Evolutionary conservation across 2,113 vertebrate genomes (phyloP).

Genomic region (Monopterus albus): DNA sequence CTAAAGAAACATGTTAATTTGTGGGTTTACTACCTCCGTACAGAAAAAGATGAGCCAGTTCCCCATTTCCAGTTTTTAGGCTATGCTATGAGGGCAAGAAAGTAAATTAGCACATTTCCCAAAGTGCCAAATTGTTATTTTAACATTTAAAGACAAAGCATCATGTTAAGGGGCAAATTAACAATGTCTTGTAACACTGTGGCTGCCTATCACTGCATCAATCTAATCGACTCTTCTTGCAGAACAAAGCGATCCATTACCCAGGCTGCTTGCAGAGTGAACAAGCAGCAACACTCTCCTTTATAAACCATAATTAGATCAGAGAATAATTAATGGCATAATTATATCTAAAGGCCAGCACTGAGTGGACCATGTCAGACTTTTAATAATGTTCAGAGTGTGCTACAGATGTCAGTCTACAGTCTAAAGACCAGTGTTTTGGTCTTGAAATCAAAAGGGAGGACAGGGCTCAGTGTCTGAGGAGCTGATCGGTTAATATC

Average conservation of each 20-base stretch:
- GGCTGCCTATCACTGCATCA: not conserved
- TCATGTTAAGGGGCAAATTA: not conserved
- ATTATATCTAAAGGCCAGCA: not conserved
- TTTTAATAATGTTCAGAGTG: not conserved
- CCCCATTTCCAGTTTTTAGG: too few species aligned
- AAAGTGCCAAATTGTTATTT: not conserved
- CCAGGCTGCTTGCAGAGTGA: not conserved
- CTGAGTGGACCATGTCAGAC: not conserved
- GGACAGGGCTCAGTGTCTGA: slow-evolving; percentile 82
- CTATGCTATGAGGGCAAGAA: too few species aligned
- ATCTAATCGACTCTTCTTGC: not conserved
- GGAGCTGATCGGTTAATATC: slow-evolving; percentile 82
- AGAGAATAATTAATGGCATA: not conserved
- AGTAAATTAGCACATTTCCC: not conserved
- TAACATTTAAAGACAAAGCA: not conserved
- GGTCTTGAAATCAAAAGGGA: not conserved
- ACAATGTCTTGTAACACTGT: too few species aligned
- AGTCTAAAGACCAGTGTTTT: not conserved
- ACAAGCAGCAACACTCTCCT: not conserved
- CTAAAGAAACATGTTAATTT: too few species aligned
- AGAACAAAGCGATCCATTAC: not conserved
- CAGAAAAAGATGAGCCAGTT: too few species aligned
- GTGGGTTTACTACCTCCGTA: too few species aligned
- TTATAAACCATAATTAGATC: not conserved
- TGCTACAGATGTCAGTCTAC: slow-evolving; percentile 4